Conservation (phyloP, 2,888 invertebrate genomes). For the Andrena chrysosceles region DNA sequence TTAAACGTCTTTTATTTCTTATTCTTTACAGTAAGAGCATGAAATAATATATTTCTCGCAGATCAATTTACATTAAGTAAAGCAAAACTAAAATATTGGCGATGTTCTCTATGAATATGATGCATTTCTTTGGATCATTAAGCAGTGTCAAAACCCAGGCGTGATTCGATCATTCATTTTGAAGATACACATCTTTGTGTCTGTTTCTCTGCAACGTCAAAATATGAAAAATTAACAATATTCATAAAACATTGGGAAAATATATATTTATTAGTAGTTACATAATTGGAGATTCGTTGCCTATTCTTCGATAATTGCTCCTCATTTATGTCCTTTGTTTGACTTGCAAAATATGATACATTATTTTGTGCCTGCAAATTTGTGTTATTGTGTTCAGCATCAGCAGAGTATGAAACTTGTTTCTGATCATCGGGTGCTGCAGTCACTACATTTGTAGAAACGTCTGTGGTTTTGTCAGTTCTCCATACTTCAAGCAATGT, state of each 20-base stretch:
- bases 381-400: constrained; percentile 45
- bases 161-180: constrained; percentile 34
- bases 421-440: constrained; percentile 21
- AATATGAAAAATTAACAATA: background rate
- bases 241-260: background rate
- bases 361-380: constrained; percentile 26
- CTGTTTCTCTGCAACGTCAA: constrained; percentile 50
- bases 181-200: constrained; percentile 25
- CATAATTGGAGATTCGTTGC: constrained; percentile 45
- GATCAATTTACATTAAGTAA: constrained; percentile 2
- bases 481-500: constrained; percentile 61
- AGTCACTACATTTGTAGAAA: constrained; percentile 45
- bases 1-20: constrained; percentile 11
- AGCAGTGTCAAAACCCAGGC: background rate
- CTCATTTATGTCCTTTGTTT: constrained; percentile 29
- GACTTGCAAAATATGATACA: constrained; percentile 40
- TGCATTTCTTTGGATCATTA: background rate
- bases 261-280: constrained; percentile 15
- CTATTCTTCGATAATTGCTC: constrained; percentile 36
- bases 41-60: background rate
- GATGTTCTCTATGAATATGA: background rate
- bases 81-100: constrained; percentile 11
- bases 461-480: constrained; percentile 48
- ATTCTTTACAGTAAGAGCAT: constrained; percentile 18
- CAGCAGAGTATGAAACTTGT: constrained; percentile 29